Evolutionary conservation across 1,140 invertebrate species (phyloP), one percentile per base, ranked within the genome.

Genomic region (Dendrolimus punctatus): DNA sequence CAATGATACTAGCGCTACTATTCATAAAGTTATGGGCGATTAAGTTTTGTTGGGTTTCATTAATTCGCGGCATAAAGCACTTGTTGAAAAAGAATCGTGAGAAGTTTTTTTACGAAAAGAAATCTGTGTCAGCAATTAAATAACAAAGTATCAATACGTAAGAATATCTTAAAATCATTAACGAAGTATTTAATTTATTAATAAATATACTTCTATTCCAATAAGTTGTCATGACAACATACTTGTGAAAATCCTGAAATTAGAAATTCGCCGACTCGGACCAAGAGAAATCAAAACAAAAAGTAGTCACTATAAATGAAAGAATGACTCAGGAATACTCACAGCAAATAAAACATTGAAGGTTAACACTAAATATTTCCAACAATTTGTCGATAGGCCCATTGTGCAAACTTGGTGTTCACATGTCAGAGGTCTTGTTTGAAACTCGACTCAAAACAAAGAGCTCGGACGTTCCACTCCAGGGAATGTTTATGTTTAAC

Each of bases 341-440:
- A 87, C 85, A 40, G 76, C 83, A 59, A 86, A 85, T 60, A 87
- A 66, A 46, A 84, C 63, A 58, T 87, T 87, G 68, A 86, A 87
- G 51, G 74, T 80, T 59, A 87, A 63, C 58, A 87, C 83, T 38
- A 87, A 68, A 74, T 86, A 87, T 76, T 86, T 86, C 83, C 83
- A 87, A 63, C 82, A 85, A 60, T 84, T 86, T 50, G 82, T 78
- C 6, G 83, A 85, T 41, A 85, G 63, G 57, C 78, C 76, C 85
- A 87, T 87, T 75, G 71, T 76, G 45, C 43, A 58, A 44, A 67
- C 60, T 23, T 37, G 54, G 62, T 58, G 63, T 80, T 83, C 82
- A 85, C 80, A 83, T 85, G 64, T 80, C 71, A 66, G 64, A 68
- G 65, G 69, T 73, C 58, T 69, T 71, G 75, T 69, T 75, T 69